Evolutionary conservation across 2,113 vertebrate species (phyloP), one percentile per base, ranked within the genome.

Genomic region (Spea multiplicata): DNA sequence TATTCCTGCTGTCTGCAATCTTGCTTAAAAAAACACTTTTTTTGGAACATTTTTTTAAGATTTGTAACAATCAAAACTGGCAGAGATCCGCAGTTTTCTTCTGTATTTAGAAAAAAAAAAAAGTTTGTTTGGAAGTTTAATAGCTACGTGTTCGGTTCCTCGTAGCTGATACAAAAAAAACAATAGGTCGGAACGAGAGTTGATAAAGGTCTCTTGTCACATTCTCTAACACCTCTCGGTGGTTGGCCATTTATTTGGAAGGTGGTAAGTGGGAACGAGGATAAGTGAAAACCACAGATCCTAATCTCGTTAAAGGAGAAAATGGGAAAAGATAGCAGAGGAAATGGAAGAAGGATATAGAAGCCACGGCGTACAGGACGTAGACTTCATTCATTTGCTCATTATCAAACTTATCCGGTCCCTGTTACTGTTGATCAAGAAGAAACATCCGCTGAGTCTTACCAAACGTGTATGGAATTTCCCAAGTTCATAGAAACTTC

Each of bases 281-380:
- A 59, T 13, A 53, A 67, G 16, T 70, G 67, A 62, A 16, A 68
- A 68, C 45, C 13, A 44, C 8, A 3, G 12, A 0, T 71, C 4
- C 59, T 46, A 45, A 44, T 69, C 65, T 14, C 46, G 67, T 79
- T 70, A 14, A 50, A 81, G 75, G 76, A 77, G 44, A 0, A 83
- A 83, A 79, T 74, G 65, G 8, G 3, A n/a, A 17, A 13, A 59
- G 6, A 7, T 59, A 4, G 4, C 5, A 13, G 14, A 62, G 9
- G 14, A 9, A 66, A 74, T 74, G 9, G 61, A 74, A 59, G 55
- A 59, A 13, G 55, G 55, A 59, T 13, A 13, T 59, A 59, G 12
- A 30, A 9, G 55, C 12, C 14, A 30, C 30, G 10, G 55, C 4
- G 10, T 13, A 59, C 14, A 7, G 50, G 50, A 52, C 9, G 2